These are phyloP conservation scores for Dryomyza anilis DNA, from an alignment of 2,888 invertebrate genomes.

Conservation along the genomic window DNA sequence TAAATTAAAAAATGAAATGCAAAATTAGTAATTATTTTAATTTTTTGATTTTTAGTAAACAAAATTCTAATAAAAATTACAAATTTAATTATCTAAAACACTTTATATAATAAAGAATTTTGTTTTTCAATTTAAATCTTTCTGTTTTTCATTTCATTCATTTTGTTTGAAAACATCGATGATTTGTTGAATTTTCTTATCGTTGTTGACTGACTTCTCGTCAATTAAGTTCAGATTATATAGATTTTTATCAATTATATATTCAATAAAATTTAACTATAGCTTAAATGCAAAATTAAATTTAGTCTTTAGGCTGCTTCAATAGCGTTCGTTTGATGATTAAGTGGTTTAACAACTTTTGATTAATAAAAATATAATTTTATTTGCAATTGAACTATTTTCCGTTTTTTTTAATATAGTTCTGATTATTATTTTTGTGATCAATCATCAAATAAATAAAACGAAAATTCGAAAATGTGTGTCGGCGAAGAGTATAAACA, in stretches of 20 bases:
- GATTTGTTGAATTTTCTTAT: too few species aligned
- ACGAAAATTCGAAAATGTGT: conserved; percentile 39
- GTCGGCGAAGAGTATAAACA: conserved; percentile 51
- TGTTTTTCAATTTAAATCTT: too few species aligned
- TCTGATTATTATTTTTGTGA: not conserved
- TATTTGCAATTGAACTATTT: not conserved
- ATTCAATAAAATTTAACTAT: not conserved
- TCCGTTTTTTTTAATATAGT: not conserved
- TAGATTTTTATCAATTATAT: not conserved
- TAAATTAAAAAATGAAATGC: too few species aligned
- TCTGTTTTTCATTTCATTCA: too few species aligned
- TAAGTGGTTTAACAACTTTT: not conserved
- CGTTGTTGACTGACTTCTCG: too few species aligned
- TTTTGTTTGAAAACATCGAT: too few species aligned
- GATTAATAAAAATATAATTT: too few species aligned
- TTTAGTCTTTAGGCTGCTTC: conserved; percentile 4
- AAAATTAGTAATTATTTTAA: too few species aligned
- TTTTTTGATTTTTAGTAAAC: too few species aligned
- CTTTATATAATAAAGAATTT: too few species aligned
- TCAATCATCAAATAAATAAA: not conserved
- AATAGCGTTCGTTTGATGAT: not conserved
- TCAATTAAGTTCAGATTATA: conserved; percentile 3
- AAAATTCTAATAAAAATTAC: too few species aligned
- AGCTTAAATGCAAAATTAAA: not conserved
- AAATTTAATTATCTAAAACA: too few species aligned